Conservation (phyloP, 2,888 invertebrate genomes). For the Argyresthia albistria region DNA sequence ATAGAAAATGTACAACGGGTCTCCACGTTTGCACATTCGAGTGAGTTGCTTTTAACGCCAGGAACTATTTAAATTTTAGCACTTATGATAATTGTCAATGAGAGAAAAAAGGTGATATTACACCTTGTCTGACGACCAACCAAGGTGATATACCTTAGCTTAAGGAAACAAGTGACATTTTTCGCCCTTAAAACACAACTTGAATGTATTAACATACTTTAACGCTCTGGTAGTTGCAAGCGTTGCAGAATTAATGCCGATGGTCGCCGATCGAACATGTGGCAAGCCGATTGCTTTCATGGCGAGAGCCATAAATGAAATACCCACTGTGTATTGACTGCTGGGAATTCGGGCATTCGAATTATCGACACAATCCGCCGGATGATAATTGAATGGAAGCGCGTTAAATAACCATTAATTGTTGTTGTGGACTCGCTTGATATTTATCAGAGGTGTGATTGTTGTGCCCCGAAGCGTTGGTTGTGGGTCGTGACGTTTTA, state of each 20-base stretch:
- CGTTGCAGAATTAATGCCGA: slow-evolving; percentile 48
- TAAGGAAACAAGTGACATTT: slow-evolving; percentile 25
- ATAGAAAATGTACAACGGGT: slow-evolving; percentile 43
- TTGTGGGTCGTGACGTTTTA: slow-evolving; percentile 4
- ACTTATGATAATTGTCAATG: too few species aligned
- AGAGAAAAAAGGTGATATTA: too few species aligned
- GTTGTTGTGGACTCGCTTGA: slow-evolving; percentile 44
- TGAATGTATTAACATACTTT: slow-evolving; percentile 44
- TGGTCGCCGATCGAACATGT: slow-evolving; percentile 34
- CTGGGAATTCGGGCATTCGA: slow-evolving; percentile 52
- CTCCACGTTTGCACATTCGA: slow-evolving; percentile 35
- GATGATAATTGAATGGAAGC: slow-evolving; percentile 56
- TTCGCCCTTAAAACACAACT: slow-evolving; percentile 15
- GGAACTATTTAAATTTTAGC: neutral
- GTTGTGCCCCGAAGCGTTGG: slow-evolving; percentile 20
- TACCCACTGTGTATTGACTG: slow-evolving; percentile 42
- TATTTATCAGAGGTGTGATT: slow-evolving; percentile 38
- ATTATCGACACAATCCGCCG: slow-evolving; percentile 54
- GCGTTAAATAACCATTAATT: slow-evolving; percentile 62
- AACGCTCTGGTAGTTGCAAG: slow-evolving; percentile 37
- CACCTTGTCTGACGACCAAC: too few species aligned
- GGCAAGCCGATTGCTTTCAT: slow-evolving; percentile 33
- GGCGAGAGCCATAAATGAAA: slow-evolving; percentile 48
- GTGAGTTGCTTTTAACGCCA: slow-evolving; percentile 31
- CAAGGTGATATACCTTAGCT: neutral